A percentile compares a stretch with the other conserved stretches of the same genome.
Conservation (phyloP, 2,113 vertebrate species). For the Ochotona curzoniae region DNA sequence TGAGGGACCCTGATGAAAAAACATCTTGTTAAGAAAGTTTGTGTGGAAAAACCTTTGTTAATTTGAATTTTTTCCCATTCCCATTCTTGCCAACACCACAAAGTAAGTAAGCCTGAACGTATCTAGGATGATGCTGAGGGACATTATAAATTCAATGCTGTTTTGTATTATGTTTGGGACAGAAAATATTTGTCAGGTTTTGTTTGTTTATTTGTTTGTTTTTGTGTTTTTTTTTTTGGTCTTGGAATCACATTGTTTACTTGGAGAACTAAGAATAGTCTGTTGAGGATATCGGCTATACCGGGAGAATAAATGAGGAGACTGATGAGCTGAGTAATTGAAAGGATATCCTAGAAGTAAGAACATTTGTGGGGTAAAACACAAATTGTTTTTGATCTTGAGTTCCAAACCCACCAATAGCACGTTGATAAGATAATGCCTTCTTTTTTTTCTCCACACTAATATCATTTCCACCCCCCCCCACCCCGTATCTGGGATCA, state of each 20-base stretch:
- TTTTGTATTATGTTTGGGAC: background rate
- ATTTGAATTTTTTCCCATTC: constrained; percentile 21
- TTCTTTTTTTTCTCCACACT: background rate
- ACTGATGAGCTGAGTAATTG: background rate
- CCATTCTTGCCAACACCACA: background rate
- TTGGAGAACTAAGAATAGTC: background rate
- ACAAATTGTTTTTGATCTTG: background rate
- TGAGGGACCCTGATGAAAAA: background rate
- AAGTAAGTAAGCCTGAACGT: constrained; percentile 1
- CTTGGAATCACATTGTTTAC: background rate
- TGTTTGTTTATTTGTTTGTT: too few relatives aligned
- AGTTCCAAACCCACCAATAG: background rate
- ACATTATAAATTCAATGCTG: background rate
- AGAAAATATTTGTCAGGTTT: constrained; percentile 13
- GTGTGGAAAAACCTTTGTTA: background rate
- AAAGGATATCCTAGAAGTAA: background rate
- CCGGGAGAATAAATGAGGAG: background rate
- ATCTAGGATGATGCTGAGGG: background rate
- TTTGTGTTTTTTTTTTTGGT: constrained; percentile 14
- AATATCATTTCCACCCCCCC: too few relatives aligned
- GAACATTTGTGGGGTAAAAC: background rate
- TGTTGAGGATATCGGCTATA: background rate
- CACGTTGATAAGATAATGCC: background rate
- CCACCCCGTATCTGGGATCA: too few relatives aligned
- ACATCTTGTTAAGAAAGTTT: background rate